Evolutionary conservation across 2,797 vertebrate species (phyloP), one percentile per base, ranked within the genome.

Genomic region (Agapornis canus): DNA sequence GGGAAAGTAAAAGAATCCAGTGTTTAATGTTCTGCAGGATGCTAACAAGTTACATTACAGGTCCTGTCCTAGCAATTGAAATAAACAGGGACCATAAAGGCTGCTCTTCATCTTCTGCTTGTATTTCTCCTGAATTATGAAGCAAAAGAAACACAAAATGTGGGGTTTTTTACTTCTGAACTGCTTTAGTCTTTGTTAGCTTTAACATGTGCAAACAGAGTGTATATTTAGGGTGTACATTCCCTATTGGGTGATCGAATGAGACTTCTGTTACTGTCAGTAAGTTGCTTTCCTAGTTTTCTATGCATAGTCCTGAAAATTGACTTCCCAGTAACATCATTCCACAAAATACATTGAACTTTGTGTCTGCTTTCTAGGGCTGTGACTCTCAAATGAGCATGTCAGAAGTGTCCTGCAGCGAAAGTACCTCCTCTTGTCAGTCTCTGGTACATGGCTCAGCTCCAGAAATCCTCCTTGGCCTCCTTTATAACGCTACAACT

Each of bases 401-500:
- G 96, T 99, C 99, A 78, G 99, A 99, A 61, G 97, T 98, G 97
- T 99, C 99, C 22, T 99, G 99, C 98, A 99, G 98, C 59, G 99
- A 99, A 97, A 99, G 98, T 72, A 98, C 98, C 65, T 99, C 99
- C 56, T 99, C 99, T n/a, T 99, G 99, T 97, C 99, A 99, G 96
- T 99, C 99, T n/a, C 98, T 99, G 70, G 99, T 98, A 91, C 99
- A 99, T 70, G 98, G 98, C 82, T 98, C 99, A 29, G 98, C 98
- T 76, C 99, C 99, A 39, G 99, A 99, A 98, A 99, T 99, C 96
- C 98, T 99, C 69, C 76, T 99, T 82, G 99, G 99, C 64, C 98
- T 99, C 91, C 98, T 99, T 92, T 99, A 99, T 98, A 99, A 99
- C 6, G 99, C 99, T 97, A 99, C 99, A 22, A 99, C 99, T 27